These are phyloP conservation scores for Amniataba percoides DNA, from an alignment of 2,797 vertebrate genomes.

Conservation along the genomic window DNA sequence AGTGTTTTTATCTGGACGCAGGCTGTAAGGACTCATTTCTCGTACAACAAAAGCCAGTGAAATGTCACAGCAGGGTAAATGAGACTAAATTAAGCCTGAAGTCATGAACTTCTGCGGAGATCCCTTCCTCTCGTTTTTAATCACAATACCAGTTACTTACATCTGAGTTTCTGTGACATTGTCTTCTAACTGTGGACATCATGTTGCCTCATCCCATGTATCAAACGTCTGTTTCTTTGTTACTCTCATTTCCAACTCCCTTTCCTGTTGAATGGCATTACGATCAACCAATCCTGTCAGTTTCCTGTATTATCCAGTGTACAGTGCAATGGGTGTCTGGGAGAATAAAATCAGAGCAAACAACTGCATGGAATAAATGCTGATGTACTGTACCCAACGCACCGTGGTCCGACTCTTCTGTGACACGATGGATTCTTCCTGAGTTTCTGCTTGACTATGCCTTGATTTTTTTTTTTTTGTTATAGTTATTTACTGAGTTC, in stretches of 20 bases:
- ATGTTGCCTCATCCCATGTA: constrained; percentile 70
- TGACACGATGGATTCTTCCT: not conserved
- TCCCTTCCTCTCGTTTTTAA: constrained; percentile 61
- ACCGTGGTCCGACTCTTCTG: constrained; percentile 40
- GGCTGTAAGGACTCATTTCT: constrained; percentile 41
- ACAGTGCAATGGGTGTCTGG: constrained; percentile 89
- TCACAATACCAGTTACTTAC: constrained; percentile 61
- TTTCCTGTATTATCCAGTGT: constrained; percentile 90
- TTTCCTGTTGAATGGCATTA: constrained; percentile 84
- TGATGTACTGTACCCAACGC: constrained; percentile 89
- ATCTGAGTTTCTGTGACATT: constrained; percentile 71
- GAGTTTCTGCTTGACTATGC: not conserved
- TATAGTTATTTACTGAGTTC: not conserved
- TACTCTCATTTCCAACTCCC: constrained; percentile 70
- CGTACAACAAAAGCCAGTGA: constrained; percentile 38
- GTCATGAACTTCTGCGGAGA: constrained; percentile 43
- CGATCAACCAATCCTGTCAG: constrained; percentile 87
- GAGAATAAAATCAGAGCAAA: constrained; percentile 92
- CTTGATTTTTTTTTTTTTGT: not conserved
- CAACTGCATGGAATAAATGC: constrained; percentile 98
- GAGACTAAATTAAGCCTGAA: constrained; percentile 29
- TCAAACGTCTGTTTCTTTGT: constrained; percentile 75
- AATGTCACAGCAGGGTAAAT: constrained; percentile 59
- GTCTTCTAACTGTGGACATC: constrained; percentile 77
- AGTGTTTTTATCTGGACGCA: constrained; percentile 16